Percentiles rank a stretch among this genome's conserved stretches.
Evolutionary conservation across 2,888 invertebrate genomes (phyloP).

Genomic region (Xestia rhomboidea): DNA sequence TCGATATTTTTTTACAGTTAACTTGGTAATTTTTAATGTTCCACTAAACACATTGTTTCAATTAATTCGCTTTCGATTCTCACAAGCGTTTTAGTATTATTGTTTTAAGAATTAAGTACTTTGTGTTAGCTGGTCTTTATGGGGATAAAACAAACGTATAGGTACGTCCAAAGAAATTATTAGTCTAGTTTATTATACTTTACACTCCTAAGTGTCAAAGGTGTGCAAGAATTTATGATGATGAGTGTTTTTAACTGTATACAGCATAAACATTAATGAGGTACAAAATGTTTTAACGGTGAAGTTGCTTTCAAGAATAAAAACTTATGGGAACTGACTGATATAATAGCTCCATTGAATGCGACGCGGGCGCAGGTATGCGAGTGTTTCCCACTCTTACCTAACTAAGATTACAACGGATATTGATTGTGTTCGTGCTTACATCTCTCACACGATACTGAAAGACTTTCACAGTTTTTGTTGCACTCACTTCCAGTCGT

Average conservation of each 20-base stretch:
- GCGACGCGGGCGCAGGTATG: constrained; percentile 72
- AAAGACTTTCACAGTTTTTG: constrained; percentile 83
- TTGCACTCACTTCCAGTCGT: constrained; percentile 65
- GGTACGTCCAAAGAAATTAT: constrained; percentile 14
- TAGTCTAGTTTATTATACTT: constrained; percentile 18
- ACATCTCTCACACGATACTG: constrained; percentile 79
- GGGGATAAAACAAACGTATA: constrained; percentile 8
- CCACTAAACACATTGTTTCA: constrained; percentile 61
- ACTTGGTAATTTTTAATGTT: constrained; percentile 59
- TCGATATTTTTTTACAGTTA: constrained; percentile 72
- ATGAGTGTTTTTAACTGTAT: constrained; percentile 43
- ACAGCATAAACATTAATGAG: constrained; percentile 43
- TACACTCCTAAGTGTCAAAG: constrained; percentile 21
- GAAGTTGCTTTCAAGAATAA: constrained; percentile 79
- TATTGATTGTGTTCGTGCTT: constrained; percentile 84
- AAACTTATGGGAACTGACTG: constrained; percentile 79
- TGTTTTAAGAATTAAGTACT: constrained; percentile 15
- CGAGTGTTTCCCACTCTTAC: constrained; percentile 83
- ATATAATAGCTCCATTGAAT: constrained; percentile 79
- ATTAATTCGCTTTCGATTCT: constrained; percentile 65
- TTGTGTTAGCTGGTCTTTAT: background rate
- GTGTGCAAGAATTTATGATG: constrained; percentile 32
- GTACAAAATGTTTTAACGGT: constrained; percentile 50
- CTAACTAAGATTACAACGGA: constrained; percentile 86
- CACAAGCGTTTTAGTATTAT: constrained; percentile 48